Percentiles rank a stretch among this genome's conserved stretches.
These are phyloP conservation scores for Meloidogyne chitwoodi DNA, from an alignment of 1,140 invertebrate species.

Conservation along the genomic window DNA sequence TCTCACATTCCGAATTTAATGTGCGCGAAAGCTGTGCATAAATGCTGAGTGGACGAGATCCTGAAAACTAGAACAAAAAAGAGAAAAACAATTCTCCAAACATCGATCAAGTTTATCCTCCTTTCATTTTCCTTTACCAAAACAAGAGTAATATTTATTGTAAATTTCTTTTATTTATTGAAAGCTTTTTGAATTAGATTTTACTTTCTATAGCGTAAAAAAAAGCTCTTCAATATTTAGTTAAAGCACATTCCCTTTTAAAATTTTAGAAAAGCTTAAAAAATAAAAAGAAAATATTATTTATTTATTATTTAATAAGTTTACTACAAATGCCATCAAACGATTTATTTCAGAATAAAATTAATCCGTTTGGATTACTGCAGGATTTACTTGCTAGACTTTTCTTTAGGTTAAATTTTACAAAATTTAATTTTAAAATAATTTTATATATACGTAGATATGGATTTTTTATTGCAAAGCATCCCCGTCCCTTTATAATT, in stretches of 20 bases:
- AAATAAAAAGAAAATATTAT: too few relatives aligned
- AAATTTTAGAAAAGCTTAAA: too few relatives aligned
- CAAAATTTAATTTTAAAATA: not conserved
- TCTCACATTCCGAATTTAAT: not conserved
- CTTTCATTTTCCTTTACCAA: not conserved
- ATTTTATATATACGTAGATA: conserved; percentile 44
- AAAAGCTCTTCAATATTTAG: not conserved
- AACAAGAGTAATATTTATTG: not conserved
- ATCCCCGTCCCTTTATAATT: conserved; percentile 50
- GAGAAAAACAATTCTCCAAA: not conserved
- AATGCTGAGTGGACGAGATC: not conserved
- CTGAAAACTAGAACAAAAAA: not conserved
- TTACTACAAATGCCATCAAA: not conserved
- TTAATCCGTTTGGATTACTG: conserved; percentile 43
- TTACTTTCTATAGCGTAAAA: not conserved
- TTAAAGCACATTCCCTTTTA: too few relatives aligned
- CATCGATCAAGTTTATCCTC: not conserved
- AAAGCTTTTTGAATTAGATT: not conserved
- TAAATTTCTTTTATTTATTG: not conserved
- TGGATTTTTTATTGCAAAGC: conserved; percentile 45
- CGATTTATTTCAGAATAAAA: not conserved
- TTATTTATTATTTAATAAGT: not conserved
- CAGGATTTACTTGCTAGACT: conserved; percentile 45
- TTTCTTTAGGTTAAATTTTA: conserved; percentile 36
- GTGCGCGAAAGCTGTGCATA: not conserved